Percentiles rank a stretch among this genome's conserved stretches.
phyloP scores from a whole-genome alignment of 2,797 vertebrate species.

The Peromyscus melanophrys region DNA sequence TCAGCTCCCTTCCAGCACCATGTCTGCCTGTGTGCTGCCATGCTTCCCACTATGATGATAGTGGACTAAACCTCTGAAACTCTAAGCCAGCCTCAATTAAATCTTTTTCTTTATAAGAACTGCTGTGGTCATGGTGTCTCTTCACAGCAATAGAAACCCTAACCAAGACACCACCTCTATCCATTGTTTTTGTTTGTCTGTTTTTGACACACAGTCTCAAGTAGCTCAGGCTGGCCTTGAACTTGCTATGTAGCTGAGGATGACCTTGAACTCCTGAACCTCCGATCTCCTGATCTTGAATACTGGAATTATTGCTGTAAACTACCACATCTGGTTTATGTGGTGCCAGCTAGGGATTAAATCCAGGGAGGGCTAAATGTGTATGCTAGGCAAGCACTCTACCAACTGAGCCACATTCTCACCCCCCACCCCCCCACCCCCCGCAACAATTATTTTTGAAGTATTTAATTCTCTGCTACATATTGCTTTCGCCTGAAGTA shows the following conservation, averaged over 20 bases:
- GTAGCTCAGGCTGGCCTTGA: background rate
- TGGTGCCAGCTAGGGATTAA: background rate
- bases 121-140: background rate
- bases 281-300: background rate
- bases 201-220: background rate
- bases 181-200: background rate
- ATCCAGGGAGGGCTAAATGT: background rate
- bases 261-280: background rate
- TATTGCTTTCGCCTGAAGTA: conserved; percentile 18
- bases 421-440: too few relatives aligned
- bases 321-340: background rate
- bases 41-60: background rate
- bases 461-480: background rate
- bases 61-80: background rate
- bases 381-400: too few relatives aligned
- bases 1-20: background rate
- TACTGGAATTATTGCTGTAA: background rate
- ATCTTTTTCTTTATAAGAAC: background rate
- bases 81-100: background rate
- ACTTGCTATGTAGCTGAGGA: background rate
- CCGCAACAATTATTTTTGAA: background rate
- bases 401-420: too few relatives aligned
- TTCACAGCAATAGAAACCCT: background rate
- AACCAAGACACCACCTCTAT: background rate
- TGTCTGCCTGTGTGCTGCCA: background rate